Evolutionary conservation across 2,797 vertebrate genomes (phyloP), one percentile per base, ranked within the genome.

Genomic region (Phataginus tetradactyla): DNA sequence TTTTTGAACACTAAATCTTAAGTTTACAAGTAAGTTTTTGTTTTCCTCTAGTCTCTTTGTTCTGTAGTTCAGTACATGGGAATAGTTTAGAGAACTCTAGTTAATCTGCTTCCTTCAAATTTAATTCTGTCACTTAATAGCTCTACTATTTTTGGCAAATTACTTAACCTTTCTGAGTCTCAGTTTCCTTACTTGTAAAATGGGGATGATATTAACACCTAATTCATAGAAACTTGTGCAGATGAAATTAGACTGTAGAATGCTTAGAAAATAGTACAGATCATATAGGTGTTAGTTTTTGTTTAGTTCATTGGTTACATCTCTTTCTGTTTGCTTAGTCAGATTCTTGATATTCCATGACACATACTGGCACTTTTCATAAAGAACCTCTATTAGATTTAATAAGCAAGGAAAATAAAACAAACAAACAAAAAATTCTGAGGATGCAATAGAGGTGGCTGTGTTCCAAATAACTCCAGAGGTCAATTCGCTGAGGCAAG

Each of bases 401-500:
- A 86, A 27, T 79, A 34, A 95, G 10, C 23, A 64, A 59, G 66
- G 77, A 95, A 53, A 4, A 53, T 45, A 45, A 75, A 81, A 45
- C 77, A 25, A 72, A 77, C 23, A 69, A 59, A 92, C 42, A 14
- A 59, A 11, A 85, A 74, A 85, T 68, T 3, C 14, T 74, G 63
- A 74, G 23, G 34, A 64, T 27, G 27, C 0, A 53, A 34, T 1
- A 78, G 49, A 75, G 11, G 23, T 72, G 71, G 66, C 89, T 96
- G 61, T 25, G 51, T 83, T 97, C 7, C 13, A 97, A 42, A 20
- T 57, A 66, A 68, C 61, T 87, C 45, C 27, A 84, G 81, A 96
- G 84, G 74, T 94, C 93, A 89, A 7, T 0, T 10, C 14, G 5
- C 6, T 17, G 53, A 95, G 29, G 72, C 21, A 94, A 97, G 32